A percentile compares a stretch with the other conserved stretches of the same genome.
Evolutionary conservation across 2,113 vertebrate genomes (phyloP).

Genomic region (Nematolebias whitei): DNA sequence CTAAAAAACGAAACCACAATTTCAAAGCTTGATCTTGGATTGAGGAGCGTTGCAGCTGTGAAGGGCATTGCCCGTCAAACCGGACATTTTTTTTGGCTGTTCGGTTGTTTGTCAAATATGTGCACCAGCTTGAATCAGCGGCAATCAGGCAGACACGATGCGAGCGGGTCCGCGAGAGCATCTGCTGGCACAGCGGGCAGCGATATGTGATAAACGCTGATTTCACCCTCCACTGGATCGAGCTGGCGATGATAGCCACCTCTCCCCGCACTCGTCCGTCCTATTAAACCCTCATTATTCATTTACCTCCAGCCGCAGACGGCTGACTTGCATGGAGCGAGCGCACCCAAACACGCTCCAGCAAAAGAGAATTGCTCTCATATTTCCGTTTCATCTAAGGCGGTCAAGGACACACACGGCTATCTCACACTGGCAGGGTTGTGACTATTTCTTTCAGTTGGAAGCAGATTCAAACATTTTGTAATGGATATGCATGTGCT

Average conservation of each 20-base stretch:
- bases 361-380: slow-evolving; percentile 23
- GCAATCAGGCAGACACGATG: slow-evolving; percentile 60
- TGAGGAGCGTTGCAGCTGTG: slow-evolving; percentile 37
- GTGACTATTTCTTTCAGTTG: slow-evolving; percentile 26
- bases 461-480: slow-evolving; percentile 32
- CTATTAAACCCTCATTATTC: slow-evolving; percentile 73
- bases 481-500: slow-evolving; percentile 14
- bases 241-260: slow-evolving; percentile 62
- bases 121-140: slow-evolving; percentile 58
- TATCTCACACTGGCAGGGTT: slow-evolving; percentile 37
- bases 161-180: slow-evolving; percentile 54
- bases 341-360: slow-evolving; percentile 7
- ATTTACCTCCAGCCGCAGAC: slow-evolving; percentile 66
- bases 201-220: slow-evolving; percentile 68
- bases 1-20: slow-evolving; percentile 2
- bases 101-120: slow-evolving; percentile 61
- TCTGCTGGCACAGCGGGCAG: slow-evolving; percentile 65
- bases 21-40: slow-evolving; percentile 13
- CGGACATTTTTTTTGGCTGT: slow-evolving; percentile 35
- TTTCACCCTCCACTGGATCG: slow-evolving; percentile 75
- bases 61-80: slow-evolving; percentile 45
- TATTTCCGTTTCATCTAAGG: slow-evolving; percentile 35
- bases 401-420: slow-evolving; percentile 46
- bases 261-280: slow-evolving; percentile 58
- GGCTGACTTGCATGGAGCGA: slow-evolving; percentile 50